Percentiles rank a stretch among this genome's conserved stretches.
These are phyloP conservation scores for Aegotheles bennettii DNA, from an alignment of 2,113 vertebrate species.

Conservation along the genomic window DNA sequence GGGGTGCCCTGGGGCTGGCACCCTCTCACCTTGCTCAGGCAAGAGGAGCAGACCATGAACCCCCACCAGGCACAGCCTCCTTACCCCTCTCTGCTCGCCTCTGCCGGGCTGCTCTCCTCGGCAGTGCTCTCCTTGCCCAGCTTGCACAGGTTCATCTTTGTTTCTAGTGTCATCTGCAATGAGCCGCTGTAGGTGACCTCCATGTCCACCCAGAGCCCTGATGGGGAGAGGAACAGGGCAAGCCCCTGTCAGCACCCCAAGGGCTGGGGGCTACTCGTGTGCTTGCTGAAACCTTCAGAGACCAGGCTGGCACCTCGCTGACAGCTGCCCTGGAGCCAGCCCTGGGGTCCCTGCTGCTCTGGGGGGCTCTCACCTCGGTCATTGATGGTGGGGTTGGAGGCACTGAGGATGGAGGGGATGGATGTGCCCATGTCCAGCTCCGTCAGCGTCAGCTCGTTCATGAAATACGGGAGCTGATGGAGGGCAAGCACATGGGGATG, in stretches of 20 bases:
- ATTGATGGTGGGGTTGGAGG: conserved; percentile 77
- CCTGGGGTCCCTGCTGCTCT: neutral
- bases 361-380: conserved; percentile 68
- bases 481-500: neutral
- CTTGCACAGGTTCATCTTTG: conserved; percentile 87
- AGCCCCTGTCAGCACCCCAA: neutral
- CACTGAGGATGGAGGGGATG: conserved; percentile 76
- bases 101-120: conserved; percentile 56
- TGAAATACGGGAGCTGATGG: conserved; percentile 85
- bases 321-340: neutral
- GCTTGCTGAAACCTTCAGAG: neutral
- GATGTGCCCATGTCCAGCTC: conserved; percentile 87
- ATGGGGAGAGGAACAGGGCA: neutral
- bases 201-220: conserved; percentile 88
- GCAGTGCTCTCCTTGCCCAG: conserved; percentile 79
- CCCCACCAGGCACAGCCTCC: neutral
- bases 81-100: conserved; percentile 69
- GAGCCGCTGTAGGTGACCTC: conserved; percentile 83
- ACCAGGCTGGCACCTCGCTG: rapidly evolving
- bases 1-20: neutral
- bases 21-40: rapidly evolving
- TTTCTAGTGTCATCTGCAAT: conserved; percentile 89
- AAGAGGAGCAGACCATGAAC: neutral
- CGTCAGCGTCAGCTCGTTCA: conserved; percentile 85
- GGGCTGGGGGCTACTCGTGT: neutral